These are phyloP conservation scores for Upupa epops DNA, from an alignment of 2,113 vertebrate species.

Conservation along the genomic window DNA sequence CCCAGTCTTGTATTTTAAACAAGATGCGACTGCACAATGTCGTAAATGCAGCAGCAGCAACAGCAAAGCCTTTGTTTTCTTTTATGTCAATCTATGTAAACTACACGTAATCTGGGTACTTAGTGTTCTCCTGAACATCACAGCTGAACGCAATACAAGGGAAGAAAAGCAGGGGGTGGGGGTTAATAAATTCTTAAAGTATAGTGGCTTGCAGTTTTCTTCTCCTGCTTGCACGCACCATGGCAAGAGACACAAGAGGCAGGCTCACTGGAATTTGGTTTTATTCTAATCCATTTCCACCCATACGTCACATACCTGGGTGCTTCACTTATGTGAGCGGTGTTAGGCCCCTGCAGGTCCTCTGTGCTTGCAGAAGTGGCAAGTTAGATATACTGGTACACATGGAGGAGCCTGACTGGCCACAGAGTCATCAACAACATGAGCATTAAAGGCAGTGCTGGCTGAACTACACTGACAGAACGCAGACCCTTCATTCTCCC, in stretches of 20 bases:
- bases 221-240: background rate
- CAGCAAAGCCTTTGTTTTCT: background rate
- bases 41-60: background rate
- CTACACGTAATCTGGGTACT: background rate
- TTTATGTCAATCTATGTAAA: background rate
- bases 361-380: background rate
- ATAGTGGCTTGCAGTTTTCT: background rate
- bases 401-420: accelerated
- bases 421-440: accelerated
- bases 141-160: background rate
- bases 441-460: accelerated
- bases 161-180: background rate
- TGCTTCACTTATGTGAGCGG: accelerated
- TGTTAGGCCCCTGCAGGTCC: background rate
- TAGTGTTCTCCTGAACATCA: background rate
- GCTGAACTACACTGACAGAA: accelerated
- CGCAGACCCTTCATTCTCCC: accelerated
- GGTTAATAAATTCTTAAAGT: background rate
- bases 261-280: background rate
- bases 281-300: background rate
- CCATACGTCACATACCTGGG: accelerated
- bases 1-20: background rate
- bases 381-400: background rate
- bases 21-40: background rate
- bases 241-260: background rate